Evolutionary conservation across 2,113 vertebrate genomes (phyloP).

Genomic region (Cynocephalus volans): DNA sequence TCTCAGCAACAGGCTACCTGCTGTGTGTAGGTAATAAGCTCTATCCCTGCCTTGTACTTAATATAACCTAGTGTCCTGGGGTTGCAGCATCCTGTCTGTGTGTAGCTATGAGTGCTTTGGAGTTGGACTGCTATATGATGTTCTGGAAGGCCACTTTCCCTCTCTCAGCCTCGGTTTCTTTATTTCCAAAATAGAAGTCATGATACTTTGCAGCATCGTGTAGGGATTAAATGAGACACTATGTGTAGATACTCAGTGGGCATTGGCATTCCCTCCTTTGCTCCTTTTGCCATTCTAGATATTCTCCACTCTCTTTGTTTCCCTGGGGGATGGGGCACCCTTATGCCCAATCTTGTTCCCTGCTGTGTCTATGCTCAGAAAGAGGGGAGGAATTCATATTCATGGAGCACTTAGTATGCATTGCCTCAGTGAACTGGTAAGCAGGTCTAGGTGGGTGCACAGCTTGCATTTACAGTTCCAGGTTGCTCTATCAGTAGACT

Average conservation of each 20-base stretch:
- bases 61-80: neutral
- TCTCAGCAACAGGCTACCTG: neutral
- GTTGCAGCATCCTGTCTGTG: neutral
- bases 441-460: neutral
- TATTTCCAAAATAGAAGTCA: neutral
- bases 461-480: neutral
- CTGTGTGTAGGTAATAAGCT: neutral
- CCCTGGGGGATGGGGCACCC: neutral
- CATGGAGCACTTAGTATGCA: neutral
- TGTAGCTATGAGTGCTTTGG: neutral
- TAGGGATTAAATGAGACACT: neutral
- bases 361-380: neutral
- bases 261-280: neutral
- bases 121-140: neutral
- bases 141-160: neutral
- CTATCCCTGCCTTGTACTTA: neutral
- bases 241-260: neutral
- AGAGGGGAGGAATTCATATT: constrained; percentile 8
- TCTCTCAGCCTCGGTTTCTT: neutral
- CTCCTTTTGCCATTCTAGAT: constrained; percentile 3
- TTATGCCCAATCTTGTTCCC: neutral
- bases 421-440: neutral
- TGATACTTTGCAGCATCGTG: neutral
- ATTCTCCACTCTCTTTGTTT: neutral
- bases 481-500: neutral